Evolutionary conservation across 35 echinoderm and acorn worm species (phyloP), one percentile per base, ranked within the genome.

Genomic region (Ophioderma brevispina): DNA sequence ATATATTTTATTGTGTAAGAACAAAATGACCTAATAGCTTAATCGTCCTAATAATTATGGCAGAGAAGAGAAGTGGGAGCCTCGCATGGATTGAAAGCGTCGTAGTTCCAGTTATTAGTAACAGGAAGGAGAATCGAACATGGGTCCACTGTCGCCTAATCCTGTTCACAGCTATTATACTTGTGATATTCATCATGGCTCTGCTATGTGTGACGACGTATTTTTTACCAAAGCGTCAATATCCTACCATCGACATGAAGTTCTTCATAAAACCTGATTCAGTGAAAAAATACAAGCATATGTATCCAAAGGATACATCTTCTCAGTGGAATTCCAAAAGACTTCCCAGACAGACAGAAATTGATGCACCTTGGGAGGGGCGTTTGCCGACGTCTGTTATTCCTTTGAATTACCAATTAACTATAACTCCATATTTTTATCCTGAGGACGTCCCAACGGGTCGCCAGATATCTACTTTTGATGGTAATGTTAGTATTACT

Each of bases 401-500:
- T 19, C 83, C 83, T 0, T 31, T 56, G 36, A 80, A 35, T 14
- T 92, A 92, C 37, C 43, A 46, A 10, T 32, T 92, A 21, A 79
- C 40, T 19, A 32, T 92, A 30, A 64, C 42, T 5, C 90, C 90
- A 0, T 92, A 85, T 39, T 31, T 92, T 11, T 84, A 92, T 39
- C 55, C 64, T 33, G 76, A 86, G 36, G 90, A 92, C 37, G 37
- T 89, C 35, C 40, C 42, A 15, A 55, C 49, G n/a, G 38, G 15
- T 37, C 32, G 0, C 1, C 15, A 46, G 46, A 18, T 75, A 55
- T 92, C 86, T 38, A 86, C 90, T 33, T 92, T 92, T 78, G 90
- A 92, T 78, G 90, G 90, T 0, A 85, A 37, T 35, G 82, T 92
- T 17, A 75, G 76, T 39, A 92, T 92, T 79, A 55, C 36, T 42